Conservation (phyloP, 2,888 invertebrate species). For the Dicyrtomina minuta region DNA sequence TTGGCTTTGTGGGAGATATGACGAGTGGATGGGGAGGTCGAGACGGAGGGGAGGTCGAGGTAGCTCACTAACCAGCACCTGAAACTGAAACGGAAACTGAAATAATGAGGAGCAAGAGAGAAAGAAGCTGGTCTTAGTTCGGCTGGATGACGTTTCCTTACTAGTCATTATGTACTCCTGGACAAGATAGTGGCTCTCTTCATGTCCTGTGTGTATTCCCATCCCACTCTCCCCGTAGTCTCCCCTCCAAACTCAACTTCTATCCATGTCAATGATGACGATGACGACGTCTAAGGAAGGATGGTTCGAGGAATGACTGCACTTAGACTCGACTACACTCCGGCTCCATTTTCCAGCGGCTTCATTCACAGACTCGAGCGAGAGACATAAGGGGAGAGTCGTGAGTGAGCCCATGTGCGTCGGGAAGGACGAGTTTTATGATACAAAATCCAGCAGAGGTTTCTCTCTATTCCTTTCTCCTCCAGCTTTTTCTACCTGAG, state of each 20-base stretch:
- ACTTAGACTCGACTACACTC: background rate
- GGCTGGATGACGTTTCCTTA: background rate
- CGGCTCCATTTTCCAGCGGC: background rate
- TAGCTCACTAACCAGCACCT: no score
- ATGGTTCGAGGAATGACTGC: background rate
- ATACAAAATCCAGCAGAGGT: slow-evolving; percentile 2
- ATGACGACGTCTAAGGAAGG: no score
- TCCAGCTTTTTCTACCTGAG: slow-evolving; percentile 4
- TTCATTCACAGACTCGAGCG: background rate
- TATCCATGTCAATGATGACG: no score
- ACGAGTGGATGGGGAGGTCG: background rate
- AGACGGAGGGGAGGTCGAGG: no score
- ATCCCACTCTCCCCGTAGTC: background rate
- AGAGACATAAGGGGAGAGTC: background rate
- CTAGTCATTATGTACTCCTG: background rate
- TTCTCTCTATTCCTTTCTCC: background rate
- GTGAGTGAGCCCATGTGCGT: background rate
- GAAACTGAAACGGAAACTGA: background rate
- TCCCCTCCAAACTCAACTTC: no score
- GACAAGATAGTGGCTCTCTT: slow-evolving; percentile 1
- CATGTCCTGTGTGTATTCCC: background rate
- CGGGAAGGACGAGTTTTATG: no score
- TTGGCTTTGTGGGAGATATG: background rate
- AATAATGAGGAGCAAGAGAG: background rate
- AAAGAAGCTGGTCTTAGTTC: background rate